These are phyloP conservation scores for Echinarachnius parma DNA, from an alignment of 53 echinoderm and acorn worm genomes.

Conservation along the genomic window DNA sequence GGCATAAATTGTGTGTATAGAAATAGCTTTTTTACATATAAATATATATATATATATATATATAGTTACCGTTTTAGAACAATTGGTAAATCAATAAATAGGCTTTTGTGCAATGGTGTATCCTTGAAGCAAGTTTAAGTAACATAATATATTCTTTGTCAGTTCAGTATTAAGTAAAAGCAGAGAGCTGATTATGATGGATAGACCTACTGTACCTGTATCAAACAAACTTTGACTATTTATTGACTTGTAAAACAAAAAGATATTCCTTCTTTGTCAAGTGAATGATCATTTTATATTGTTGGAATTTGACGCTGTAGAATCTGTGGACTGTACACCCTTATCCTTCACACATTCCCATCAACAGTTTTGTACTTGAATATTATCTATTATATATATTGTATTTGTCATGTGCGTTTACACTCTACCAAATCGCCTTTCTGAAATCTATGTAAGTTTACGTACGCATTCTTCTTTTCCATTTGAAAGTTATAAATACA, in stretches of 20 bases:
- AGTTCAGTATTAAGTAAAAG: constrained; percentile 30
- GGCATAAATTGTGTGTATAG: too few relatives aligned
- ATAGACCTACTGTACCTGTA: not conserved
- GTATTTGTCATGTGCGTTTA: too few relatives aligned
- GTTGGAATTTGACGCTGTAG: not conserved
- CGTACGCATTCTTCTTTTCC: constrained; percentile 17
- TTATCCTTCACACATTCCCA: not conserved
- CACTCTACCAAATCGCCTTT: constrained; percentile 49
- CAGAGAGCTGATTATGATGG: not conserved
- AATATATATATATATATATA: too few relatives aligned
- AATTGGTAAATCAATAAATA: too few relatives aligned
- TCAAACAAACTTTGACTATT: not conserved
- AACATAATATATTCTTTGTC: constrained; percentile 9
- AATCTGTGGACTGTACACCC: not conserved
- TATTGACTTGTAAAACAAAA: too few relatives aligned
- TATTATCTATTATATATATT: too few relatives aligned
- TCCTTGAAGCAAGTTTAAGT: not conserved
- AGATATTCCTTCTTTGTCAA: too few relatives aligned
- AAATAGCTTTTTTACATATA: too few relatives aligned
- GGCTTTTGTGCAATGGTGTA: too few relatives aligned
- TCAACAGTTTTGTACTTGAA: too few relatives aligned
- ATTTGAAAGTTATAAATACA: constrained; percentile 13
- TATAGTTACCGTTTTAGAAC: too few relatives aligned
- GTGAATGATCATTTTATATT: too few relatives aligned
- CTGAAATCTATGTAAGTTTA: constrained; percentile 30